Conservation (phyloP, 2,113 vertebrate genomes). For the Gnathonemus longibarbis region DNA sequence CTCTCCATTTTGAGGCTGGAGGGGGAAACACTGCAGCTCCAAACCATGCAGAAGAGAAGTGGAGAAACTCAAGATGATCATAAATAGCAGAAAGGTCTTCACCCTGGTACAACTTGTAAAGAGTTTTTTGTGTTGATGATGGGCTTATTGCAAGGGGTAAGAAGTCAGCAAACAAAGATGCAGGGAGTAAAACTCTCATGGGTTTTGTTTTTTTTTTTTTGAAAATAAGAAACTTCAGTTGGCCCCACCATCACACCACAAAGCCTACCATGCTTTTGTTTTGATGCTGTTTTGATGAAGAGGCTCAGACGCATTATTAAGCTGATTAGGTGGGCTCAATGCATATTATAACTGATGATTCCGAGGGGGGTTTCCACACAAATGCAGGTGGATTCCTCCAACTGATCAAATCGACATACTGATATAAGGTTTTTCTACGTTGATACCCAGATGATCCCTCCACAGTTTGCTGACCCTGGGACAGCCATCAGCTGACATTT, state of each 20-base stretch:
- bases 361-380: neutral
- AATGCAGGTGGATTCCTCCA: neutral
- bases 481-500: neutral
- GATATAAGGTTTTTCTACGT: neutral
- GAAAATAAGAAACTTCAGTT: neutral
- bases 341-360: neutral
- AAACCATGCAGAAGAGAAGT: neutral
- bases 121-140: neutral
- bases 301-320: neutral
- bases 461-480: neutral
- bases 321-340: slow-evolving; percentile 6
- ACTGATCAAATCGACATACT: neutral
- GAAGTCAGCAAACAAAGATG: neutral
- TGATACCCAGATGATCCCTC: neutral
- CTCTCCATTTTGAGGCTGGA: neutral
- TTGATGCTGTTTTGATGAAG: neutral
- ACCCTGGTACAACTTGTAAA: neutral
- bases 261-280: neutral
- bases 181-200: neutral
- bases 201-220: neutral
- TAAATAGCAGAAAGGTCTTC: neutral
- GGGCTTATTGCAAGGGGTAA: neutral
- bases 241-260: neutral
- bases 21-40: no score
- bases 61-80: neutral